Conservation (phyloP, 2,113 vertebrate genomes). For the Turdus rufiventris region DNA sequence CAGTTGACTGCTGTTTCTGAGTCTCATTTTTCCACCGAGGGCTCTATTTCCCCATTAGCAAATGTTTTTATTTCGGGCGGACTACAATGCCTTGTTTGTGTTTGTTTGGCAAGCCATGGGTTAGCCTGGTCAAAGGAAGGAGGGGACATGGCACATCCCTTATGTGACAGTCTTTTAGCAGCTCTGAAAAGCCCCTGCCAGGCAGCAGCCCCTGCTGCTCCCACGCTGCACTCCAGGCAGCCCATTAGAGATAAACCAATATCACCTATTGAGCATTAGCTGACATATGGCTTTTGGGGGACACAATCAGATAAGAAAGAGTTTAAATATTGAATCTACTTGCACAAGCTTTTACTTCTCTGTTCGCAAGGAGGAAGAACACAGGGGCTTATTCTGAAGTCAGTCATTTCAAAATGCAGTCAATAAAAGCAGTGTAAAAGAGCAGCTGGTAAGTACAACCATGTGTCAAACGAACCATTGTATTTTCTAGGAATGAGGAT, state of each 20-base stretch:
- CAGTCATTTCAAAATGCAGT: not conserved
- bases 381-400: not conserved
- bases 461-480: not conserved
- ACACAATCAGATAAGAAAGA: not conserved
- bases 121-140: not conserved
- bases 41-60: not conserved
- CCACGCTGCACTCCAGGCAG: not conserved
- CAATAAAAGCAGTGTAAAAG: not conserved
- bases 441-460: conserved; percentile 11
- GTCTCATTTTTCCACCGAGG: conserved; percentile 6
- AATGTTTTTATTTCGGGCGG: not conserved
- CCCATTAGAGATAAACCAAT: not conserved
- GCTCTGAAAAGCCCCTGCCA: not conserved
- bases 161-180: not conserved
- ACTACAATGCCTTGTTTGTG: not conserved
- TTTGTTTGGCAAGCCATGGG: not conserved
- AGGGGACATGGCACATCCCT: not conserved
- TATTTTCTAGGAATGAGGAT: conserved; percentile 12
- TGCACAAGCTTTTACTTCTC: not conserved
- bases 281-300: not conserved
- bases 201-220: not conserved
- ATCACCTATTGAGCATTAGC: not conserved
- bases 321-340: not conserved
- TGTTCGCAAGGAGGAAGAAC: not conserved
- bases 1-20: not conserved